A percentile compares a stretch with the other conserved stretches of the same genome.
Evolutionary conservation across 1,140 invertebrate genomes (phyloP).

Genomic region (Magallana ariakensis): DNA sequence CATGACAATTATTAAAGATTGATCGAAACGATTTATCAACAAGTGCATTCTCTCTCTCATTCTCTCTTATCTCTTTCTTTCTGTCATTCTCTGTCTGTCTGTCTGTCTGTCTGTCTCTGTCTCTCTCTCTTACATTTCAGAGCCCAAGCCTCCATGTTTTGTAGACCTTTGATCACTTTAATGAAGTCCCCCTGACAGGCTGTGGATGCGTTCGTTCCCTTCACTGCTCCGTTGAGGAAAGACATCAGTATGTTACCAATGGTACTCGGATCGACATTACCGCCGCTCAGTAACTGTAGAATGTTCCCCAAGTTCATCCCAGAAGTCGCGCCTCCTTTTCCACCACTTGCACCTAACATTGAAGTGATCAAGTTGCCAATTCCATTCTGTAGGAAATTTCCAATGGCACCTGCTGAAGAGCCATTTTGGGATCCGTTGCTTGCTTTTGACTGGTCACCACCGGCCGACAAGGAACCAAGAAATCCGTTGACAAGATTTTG

Average conservation of each 20-base stretch:
- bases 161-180: background rate
- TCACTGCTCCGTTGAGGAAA: background rate
- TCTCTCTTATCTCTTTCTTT: too few relatives aligned
- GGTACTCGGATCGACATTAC: background rate
- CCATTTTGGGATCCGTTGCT: slow-evolving; percentile 1
- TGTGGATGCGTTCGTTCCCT: background rate
- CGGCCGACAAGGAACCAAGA: background rate
- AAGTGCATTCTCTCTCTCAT: too few relatives aligned
- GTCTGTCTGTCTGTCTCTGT: too few relatives aligned
- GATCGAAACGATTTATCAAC: too few relatives aligned
- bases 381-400: background rate
- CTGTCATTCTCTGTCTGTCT: too few relatives aligned
- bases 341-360: background rate
- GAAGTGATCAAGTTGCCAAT: background rate
- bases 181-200: background rate
- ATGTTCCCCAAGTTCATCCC: background rate
- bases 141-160: background rate
- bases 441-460: background rate
- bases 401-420: background rate
- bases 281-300: background rate
- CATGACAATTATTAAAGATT: too few relatives aligned
- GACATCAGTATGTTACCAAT: background rate
- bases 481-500: background rate
- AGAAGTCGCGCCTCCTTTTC: background rate
- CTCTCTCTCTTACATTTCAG: slow-evolving; percentile 2